Evolutionary conservation across 2,113 vertebrate species (phyloP).

Genomic region (Corythornis vintsioides): DNA sequence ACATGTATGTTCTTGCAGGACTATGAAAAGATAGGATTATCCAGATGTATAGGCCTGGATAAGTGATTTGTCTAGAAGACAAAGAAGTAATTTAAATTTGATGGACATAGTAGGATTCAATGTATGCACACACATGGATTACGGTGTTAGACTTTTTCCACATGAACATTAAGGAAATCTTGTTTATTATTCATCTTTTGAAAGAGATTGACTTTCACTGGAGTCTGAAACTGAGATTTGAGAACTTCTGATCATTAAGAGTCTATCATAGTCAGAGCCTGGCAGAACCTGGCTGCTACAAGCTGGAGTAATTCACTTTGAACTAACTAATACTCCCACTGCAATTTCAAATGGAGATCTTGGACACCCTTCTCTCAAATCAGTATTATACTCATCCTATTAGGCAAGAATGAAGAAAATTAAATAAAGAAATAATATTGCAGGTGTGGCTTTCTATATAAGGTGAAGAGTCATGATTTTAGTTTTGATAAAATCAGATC

Average conservation of each 20-base stretch:
- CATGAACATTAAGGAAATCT: not conserved
- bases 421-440: too few relatives aligned
- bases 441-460: not conserved
- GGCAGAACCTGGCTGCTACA: not conserved
- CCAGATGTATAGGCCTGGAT: not conserved
- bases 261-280: not conserved
- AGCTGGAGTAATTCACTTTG: not conserved
- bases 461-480: not conserved
- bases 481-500: not conserved
- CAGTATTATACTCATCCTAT: not conserved
- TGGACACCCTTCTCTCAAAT: not conserved
- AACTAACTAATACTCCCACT: not conserved
- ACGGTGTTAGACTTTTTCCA: not conserved
- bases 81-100: not conserved
- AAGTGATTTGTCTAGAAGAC: not conserved
- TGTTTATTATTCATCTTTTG: not conserved
- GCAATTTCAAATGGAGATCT: not conserved
- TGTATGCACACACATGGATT: not conserved
- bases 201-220: not conserved
- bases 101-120: not conserved
- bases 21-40: not conserved
- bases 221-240: not conserved
- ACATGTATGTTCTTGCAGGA: not conserved
- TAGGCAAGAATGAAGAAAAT: not conserved
- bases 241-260: not conserved